Percentiles rank a stretch among this genome's conserved stretches.
phyloP scores from a whole-genome alignment of 2,113 vertebrate species.

The Neotragus moschatus region DNA sequence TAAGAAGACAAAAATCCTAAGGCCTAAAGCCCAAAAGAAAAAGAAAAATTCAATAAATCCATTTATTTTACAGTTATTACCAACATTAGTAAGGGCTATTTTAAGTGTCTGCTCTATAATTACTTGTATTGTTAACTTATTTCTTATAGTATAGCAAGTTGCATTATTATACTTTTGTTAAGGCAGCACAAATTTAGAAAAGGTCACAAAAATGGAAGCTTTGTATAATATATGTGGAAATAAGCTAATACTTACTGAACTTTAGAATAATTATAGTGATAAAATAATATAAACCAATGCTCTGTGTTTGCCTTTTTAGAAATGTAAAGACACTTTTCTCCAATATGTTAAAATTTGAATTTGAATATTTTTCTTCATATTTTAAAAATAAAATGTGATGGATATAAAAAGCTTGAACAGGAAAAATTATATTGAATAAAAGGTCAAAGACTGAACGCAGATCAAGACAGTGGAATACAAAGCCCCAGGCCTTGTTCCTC shows the following conservation, averaged over 20 bases:
- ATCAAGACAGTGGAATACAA: neutral
- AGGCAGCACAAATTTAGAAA: neutral
- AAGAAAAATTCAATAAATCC: slow-evolving; percentile 6
- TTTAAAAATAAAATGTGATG: neutral
- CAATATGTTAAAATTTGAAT: neutral
- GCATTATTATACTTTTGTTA: neutral
- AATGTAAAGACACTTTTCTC: neutral
- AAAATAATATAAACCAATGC: neutral
- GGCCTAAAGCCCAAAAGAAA: slow-evolving; percentile 67
- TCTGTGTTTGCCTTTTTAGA: neutral
- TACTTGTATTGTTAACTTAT: neutral
- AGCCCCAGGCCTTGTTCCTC: neutral
- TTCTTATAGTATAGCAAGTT: slow-evolving; percentile 25
- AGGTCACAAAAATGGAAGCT: neutral
- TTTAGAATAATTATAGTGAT: slow-evolving; percentile 3
- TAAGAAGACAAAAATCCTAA: slow-evolving; percentile 79
- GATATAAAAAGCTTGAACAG: neutral
- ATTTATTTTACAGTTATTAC: slow-evolving; percentile 35
- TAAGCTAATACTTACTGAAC: neutral
- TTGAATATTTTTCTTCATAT: neutral
- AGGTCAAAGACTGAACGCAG: neutral
- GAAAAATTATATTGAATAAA: slow-evolving; percentile 11
- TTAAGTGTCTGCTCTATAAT: neutral
- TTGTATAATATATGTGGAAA: neutral
- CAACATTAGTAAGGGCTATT: neutral